Percentiles rank a stretch among this genome's conserved stretches.
These are phyloP conservation scores for Acestrorhynchus altus DNA, from an alignment of 2,797 vertebrate species.

Conservation along the genomic window DNA sequence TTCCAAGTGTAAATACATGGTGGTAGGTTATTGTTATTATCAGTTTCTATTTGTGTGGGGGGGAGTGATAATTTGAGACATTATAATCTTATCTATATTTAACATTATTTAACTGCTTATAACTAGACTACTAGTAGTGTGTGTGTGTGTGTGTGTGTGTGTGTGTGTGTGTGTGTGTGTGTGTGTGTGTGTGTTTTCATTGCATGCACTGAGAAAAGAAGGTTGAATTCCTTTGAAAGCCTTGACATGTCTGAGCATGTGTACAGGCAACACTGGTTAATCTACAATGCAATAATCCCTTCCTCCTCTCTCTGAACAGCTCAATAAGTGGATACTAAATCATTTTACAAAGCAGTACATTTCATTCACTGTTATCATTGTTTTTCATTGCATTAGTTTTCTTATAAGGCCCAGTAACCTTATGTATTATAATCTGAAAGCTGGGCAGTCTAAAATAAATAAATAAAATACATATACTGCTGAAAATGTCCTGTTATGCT, in stretches of 20 bases:
- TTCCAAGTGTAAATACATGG: not conserved
- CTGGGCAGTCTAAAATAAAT: not conserved
- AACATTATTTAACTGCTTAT: too few species aligned
- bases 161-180: slow-evolving; percentile 28
- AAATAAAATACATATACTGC: not conserved
- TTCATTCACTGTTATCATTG: not conserved
- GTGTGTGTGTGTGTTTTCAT: not conserved
- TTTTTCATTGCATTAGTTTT: not conserved
- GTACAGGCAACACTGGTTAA: slow-evolving; percentile 39
- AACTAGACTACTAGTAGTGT: not conserved
- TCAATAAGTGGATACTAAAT: slow-evolving; percentile 2
- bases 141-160: slow-evolving; percentile 20
- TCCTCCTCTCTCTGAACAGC: not conserved
- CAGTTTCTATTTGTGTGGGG: too few species aligned
- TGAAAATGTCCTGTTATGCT: not conserved
- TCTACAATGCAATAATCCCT: slow-evolving; percentile 17
- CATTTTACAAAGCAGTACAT: not conserved
- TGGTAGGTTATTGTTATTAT: not conserved
- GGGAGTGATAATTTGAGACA: too few species aligned
- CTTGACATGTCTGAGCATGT: slow-evolving; percentile 31
- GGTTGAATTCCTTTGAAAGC: slow-evolving; percentile 37
- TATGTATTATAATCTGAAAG: not conserved
- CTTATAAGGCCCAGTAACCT: not conserved
- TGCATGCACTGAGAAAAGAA: slow-evolving; percentile 26
- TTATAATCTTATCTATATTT: too few species aligned